Base-by-base conservation (phyloP, 2,888 invertebrate genomes). In the Drosophila quinaria region DNA sequence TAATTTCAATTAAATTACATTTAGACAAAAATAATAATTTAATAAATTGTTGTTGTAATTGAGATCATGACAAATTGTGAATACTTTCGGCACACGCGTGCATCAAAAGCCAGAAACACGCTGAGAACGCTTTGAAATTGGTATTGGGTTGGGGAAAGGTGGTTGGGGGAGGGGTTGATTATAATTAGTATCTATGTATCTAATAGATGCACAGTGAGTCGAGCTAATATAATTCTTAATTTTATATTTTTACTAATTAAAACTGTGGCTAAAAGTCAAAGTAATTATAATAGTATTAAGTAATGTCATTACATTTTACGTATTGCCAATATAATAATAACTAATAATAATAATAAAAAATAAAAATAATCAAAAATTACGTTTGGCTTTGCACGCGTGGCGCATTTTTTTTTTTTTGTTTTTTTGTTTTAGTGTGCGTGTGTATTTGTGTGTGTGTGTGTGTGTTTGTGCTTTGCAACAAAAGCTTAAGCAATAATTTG, bases 1-100 rank as follows among this genome's bases (percentile, higher is more conserved):
- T 78, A 86, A 80, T 83, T 86, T 86, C 86, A 82, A 78, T 83
- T 80, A 79, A 79, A 84, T 87, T 84, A 84, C 72, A 84, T 79
- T 78, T 76, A 78, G 67, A 67, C 70, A 25, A 76, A 75, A 82
- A 82, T 63, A 63, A 78, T 73, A 82, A 78, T 73, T 68, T 75
- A 81, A 55, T 55, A 29, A 72, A 81, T 81, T 77, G 70, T 74
- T 72, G 70, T 69, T 72, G 72, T 75, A 78, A 78, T 81, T 84
- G 84, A 84, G 84, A 84, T 84, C 84, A 87, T 87, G 78, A 76
- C 83, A 72, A 78, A 86, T 79, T 87, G 81, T 81, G 74, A 83
- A 84, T 84, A 84, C 84, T 84, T 81, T 81, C 68, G 81, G 77
- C 77, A 84, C 77, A 81, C 87, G 84, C 71, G 81, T 71, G 79